A percentile compares a stretch with the other conserved stretches of the same genome.
Evolutionary conservation across 1,140 invertebrate genomes (phyloP).

Genomic region (Archivesica marissinica): DNA sequence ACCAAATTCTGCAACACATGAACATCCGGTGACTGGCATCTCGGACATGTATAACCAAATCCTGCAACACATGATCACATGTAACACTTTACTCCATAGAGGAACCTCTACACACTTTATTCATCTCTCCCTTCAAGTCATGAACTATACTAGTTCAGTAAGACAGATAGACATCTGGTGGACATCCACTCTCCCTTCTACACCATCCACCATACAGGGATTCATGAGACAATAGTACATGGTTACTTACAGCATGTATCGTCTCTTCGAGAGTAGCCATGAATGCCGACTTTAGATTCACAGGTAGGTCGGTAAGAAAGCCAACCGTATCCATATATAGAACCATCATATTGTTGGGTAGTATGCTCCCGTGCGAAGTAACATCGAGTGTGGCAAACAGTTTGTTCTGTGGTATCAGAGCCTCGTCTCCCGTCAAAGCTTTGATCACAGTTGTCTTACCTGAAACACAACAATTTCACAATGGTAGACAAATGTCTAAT

Average conservation of each 20-base stretch:
- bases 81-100: too few species aligned
- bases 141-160: too few species aligned
- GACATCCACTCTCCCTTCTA: neutral
- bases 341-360: slow-evolving; percentile 87
- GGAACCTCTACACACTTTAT: neutral
- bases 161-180: too few species aligned
- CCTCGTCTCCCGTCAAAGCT: slow-evolving; percentile 88
- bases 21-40: slow-evolving; percentile 95
- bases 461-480: slow-evolving; percentile 64
- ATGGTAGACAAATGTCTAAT: too few species aligned
- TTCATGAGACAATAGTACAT: neutral
- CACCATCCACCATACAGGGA: neutral
- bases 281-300: slow-evolving; percentile 92
- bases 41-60: slow-evolving; percentile 92
- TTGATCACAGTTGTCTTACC: slow-evolving; percentile 94
- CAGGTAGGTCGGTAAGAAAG: slow-evolving; percentile 95
- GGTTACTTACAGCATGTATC: slow-evolving; percentile 82
- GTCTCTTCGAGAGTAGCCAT: slow-evolving; percentile 93
- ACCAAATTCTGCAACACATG: slow-evolving; percentile 94
- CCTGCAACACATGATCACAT: too few species aligned
- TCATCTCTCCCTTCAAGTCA: neutral
- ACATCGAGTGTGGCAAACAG: slow-evolving; percentile 97
- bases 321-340: slow-evolving; percentile 95
- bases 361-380: slow-evolving; percentile 89
- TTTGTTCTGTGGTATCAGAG: slow-evolving; percentile 89